phyloP scores from a whole-genome alignment of 1,140 invertebrate genomes.

The Ostrea denselamellosa region DNA sequence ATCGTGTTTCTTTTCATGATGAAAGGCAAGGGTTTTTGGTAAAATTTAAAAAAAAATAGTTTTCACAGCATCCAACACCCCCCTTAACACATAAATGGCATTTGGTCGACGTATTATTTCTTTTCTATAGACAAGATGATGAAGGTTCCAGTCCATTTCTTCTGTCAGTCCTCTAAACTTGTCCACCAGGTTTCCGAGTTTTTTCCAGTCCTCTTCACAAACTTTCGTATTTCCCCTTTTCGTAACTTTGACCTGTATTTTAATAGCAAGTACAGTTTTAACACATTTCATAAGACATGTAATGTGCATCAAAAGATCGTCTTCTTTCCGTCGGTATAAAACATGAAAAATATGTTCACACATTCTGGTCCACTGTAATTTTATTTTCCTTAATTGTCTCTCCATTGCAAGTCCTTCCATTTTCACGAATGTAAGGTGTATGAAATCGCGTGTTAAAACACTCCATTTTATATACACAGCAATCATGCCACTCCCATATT shows the following conservation, averaged over 20 bases:
- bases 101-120: background rate
- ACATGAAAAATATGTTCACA: conserved; percentile 5
- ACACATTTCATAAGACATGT: conserved; percentile 24
- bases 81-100: background rate
- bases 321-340: background rate
- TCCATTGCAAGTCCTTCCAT: conserved; percentile 21
- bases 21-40: background rate
- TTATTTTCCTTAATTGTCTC: conserved; percentile 20
- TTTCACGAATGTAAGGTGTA: background rate
- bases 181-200: background rate
- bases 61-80: background rate
- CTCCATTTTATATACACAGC: background rate
- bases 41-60: background rate
- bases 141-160: background rate
- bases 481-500: background rate
- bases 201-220: background rate
- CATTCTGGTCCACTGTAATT: conserved; percentile 24
- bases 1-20: too few species aligned
- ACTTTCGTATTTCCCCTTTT: conserved; percentile 1
- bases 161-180: background rate
- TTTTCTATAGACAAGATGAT: background rate
- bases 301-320: background rate
- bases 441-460: background rate
- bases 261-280: background rate
- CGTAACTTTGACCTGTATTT: background rate